A percentile compares a stretch with the other conserved stretches of the same genome.
phyloP scores from a whole-genome alignment of 2,113 vertebrate genomes.

The Struthio camelus region DNA sequence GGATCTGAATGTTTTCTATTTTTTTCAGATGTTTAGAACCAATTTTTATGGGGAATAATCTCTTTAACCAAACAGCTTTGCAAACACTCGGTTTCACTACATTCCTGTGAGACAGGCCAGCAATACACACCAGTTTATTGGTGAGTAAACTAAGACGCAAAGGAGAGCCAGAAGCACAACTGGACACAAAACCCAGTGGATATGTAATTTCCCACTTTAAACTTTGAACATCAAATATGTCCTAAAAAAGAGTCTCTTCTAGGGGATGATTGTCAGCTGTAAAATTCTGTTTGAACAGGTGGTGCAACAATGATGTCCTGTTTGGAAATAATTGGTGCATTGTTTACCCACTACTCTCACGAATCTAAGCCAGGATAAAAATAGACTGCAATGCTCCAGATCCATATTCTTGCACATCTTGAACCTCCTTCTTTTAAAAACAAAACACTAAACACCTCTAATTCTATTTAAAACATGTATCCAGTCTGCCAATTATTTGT shows the following conservation, averaged over 20 bases:
- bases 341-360: slow-evolving; percentile 31
- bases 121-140: background rate
- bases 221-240: slow-evolving; percentile 22
- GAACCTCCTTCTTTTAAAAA: slow-evolving; percentile 15
- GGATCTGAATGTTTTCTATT: slow-evolving; percentile 24
- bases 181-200: slow-evolving; percentile 12
- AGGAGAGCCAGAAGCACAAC: slow-evolving; percentile 40
- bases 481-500: background rate
- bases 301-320: background rate
- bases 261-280: background rate
- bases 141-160: background rate
- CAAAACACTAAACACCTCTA: background rate
- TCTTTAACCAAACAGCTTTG: slow-evolving; percentile 32
- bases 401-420: slow-evolving; percentile 13
- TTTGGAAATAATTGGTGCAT: slow-evolving; percentile 39
- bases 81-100: background rate
- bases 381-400: background rate
- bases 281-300: slow-evolving; percentile 47
- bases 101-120: slow-evolving; percentile 27
- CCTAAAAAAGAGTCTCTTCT: background rate
- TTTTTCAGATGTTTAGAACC: slow-evolving; percentile 53
- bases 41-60: slow-evolving; percentile 40
- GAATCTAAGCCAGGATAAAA: slow-evolving; percentile 4
- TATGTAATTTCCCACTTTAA: slow-evolving; percentile 24
- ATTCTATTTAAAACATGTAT: background rate